These are phyloP conservation scores for Cassiopea xamachana DNA, from an alignment of 30 jellyfish, hydroid and myxozoan genomes.

Conservation along the genomic window DNA sequence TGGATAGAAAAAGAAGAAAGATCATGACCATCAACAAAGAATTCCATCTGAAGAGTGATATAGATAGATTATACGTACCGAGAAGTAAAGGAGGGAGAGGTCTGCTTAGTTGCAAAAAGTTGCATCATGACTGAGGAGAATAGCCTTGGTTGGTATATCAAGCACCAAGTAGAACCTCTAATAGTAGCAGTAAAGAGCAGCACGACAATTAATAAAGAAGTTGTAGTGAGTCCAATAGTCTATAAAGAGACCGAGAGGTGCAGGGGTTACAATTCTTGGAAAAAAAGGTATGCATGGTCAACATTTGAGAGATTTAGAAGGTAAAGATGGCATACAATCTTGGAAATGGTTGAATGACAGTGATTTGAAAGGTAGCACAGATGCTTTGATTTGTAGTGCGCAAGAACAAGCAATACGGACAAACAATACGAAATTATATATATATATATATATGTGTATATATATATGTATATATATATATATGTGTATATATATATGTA, in stretches of 20 bases:
- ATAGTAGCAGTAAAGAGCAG: not conserved
- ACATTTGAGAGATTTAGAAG: slow-evolving; percentile 18
- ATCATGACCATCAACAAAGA: slow-evolving; percentile 53
- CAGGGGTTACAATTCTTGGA: slow-evolving; percentile 13
- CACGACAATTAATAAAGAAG: slow-evolving; percentile 12
- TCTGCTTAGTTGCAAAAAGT: slow-evolving; percentile 25
- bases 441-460: too few species aligned
- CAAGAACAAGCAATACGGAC: slow-evolving; percentile 47
- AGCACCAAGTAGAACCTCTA: slow-evolving; percentile 10
- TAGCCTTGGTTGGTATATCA: slow-evolving; percentile 23
- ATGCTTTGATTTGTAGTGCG: slow-evolving; percentile 42
- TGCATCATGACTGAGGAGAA: slow-evolving; percentile 24
- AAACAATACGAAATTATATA: too few species aligned
- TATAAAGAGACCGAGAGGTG: slow-evolving; percentile 25
- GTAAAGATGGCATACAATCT: slow-evolving; percentile 21
- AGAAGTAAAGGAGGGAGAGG: slow-evolving; percentile 46
- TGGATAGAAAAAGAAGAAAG: slow-evolving; percentile 41
- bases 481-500: too few species aligned
- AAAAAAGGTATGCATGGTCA: slow-evolving; percentile 41
- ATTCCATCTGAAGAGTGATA: slow-evolving; percentile 49
- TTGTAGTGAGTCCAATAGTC: slow-evolving; percentile 3
- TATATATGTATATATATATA: too few species aligned
- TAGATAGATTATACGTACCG: slow-evolving; percentile 31
- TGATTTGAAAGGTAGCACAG: slow-evolving; percentile 51
- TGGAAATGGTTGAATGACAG: slow-evolving; percentile 31